Base-by-base conservation (phyloP, 1,140 invertebrate species). In the Saccostrea glomerata region DNA sequence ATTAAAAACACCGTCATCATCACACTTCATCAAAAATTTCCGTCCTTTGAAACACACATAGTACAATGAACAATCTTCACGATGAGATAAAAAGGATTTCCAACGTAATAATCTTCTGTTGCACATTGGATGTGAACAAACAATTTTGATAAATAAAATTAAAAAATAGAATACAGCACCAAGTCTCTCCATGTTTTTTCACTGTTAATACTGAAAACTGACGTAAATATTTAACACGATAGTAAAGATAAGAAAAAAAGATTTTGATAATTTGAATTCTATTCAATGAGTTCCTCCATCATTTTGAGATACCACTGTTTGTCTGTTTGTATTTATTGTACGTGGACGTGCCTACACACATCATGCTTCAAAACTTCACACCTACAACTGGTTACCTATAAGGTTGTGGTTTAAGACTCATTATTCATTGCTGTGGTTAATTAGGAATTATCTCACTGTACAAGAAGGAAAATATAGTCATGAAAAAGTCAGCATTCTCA, bases 11-110 rank as follows among this genome's bases (percentile, higher is more conserved):
- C 85, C 88, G 0, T 85, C 40, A 5, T 66, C 85, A 47, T 63
- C 36, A 40, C 89, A 90, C 23, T 25, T 15, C 82, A 87, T 88
- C 25, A 87, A 54, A 36, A 86, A 88, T 23, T n/a, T 82, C 54
- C 56, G 85, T 70, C 85, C 82, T 17, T 66, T 58, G 47, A 86
- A 83, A 58, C 89, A 90, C 25, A 90, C 25, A 66, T 90, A 90
- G 23, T 87, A 90, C 54, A 56, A 60, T 13, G 90, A 86, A 85
- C 88, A 90, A 84, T 89, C 86, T 1, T 47, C 17, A 0, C 84
- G 84, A 86, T 90, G 70, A 77, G 25, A 77, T 3, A 77, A 30
- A 25, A 30, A 77, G 25, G 7, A 30, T 17, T 30, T 77, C 30
- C 9, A 0, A 40, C 12, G 25, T 15, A 36, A 30, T 25, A 30